Base-by-base conservation (phyloP, 1,140 invertebrate genomes). In the Popillia japonica region DNA sequence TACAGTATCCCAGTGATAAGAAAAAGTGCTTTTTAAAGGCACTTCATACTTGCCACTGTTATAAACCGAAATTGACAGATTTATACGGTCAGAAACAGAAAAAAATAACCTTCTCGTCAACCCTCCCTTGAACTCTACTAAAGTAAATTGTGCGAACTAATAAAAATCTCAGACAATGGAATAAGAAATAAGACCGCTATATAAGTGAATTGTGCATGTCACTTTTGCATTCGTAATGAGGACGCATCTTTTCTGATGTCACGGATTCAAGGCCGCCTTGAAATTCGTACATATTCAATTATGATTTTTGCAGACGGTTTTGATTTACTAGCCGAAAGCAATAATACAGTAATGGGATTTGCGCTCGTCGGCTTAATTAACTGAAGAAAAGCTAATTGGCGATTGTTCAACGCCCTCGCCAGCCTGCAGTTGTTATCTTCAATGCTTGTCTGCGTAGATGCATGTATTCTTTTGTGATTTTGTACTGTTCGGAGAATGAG, bases 291-390 rank as follows among this genome's bases (percentile, higher is more conserved):
- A 27, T 68, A 68, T 68, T 68, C 61, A 68, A 68, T 68, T 68
- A 68, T 68, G 27, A 68, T 68, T 68, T 68, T 68, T 68, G 61
- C 61, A 68, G 61, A 68, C 61, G 61, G 1, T 68, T 34, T 23
- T 68, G 61, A 68, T 68, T 68, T 68, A 68, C 61, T 68, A 68
- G 61, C 61, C 61, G 61, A 68, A 68, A 68, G 61, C 61, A 68
- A 68, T 68, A 68, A 68, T 68, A 22, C 17, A 6, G 61, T 68
- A 68, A 55, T 68, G 61, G 61, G 61, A 22, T 68, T 27, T 68
- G 61, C 20, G 61, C 27, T 68, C 61, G 27, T 34, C 17, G 22
- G 61, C 14, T 68, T 68, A 68, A 68, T 68, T 68, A 68, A 68
- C 61, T 68, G 17, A 23, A 34, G 27, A 34, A 68, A 22, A 22